phyloP scores from a whole-genome alignment of 2,797 vertebrate genomes.

The Argya squamiceps region DNA sequence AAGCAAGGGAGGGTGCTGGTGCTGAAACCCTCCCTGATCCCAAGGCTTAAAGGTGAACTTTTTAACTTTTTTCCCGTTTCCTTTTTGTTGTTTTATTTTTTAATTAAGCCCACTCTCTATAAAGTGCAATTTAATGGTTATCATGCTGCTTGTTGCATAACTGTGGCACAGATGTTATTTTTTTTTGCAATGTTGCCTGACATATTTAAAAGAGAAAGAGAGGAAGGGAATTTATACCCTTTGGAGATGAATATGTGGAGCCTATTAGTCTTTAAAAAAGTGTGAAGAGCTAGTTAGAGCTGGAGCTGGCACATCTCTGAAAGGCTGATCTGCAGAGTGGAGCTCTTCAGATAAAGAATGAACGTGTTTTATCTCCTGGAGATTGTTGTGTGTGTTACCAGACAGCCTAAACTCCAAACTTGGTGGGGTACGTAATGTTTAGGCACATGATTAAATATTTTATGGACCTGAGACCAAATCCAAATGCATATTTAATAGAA shows the following conservation, averaged over 20 bases:
- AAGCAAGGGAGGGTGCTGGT: neutral
- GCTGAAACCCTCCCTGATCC: neutral
- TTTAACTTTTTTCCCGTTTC: neutral
- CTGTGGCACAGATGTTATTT: slow-evolving; percentile 44
- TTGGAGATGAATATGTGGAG: slow-evolving; percentile 47
- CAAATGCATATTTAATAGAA: neutral
- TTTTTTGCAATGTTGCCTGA: slow-evolving; percentile 36
- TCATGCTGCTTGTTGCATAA: slow-evolving; percentile 32
- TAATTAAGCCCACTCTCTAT: neutral
- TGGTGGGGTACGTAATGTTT: neutral
- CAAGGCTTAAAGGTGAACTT: neutral
- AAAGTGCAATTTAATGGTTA: neutral
- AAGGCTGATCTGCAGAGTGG: slow-evolving; percentile 4
- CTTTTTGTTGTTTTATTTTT: neutral
- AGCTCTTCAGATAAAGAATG: slow-evolving; percentile 9
- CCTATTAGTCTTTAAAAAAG: slow-evolving; percentile 56
- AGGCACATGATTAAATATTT: neutral
- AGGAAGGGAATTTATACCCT: slow-evolving; percentile 37
- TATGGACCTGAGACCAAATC: neutral
- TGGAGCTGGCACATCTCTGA: neutral
- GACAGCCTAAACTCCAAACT: neutral
- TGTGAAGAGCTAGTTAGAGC: slow-evolving; percentile 57
- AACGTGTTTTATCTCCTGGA: neutral
- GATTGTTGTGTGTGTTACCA: neutral
- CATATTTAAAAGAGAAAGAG: slow-evolving; percentile 24